phyloP scores from a whole-genome alignment of 1,140 invertebrate species.

The Drosophila grimshawi region DNA sequence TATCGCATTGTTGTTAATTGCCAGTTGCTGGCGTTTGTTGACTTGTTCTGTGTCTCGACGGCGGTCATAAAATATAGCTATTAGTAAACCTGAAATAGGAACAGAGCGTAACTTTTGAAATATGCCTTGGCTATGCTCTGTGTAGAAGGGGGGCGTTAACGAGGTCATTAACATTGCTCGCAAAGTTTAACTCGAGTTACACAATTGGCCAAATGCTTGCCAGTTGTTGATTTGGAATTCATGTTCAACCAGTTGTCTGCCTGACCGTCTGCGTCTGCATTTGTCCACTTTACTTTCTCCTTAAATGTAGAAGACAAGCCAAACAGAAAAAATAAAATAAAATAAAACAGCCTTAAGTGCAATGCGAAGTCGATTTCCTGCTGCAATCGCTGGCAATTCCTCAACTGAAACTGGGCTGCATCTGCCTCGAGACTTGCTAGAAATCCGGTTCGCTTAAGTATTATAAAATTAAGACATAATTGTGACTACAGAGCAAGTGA shows the following conservation, averaged over 20 bases:
- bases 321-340: not conserved
- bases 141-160: constrained; percentile 44
- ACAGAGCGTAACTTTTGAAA: constrained; percentile 14
- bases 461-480: constrained; percentile 74
- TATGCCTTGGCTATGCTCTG: not conserved
- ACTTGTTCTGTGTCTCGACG: constrained; percentile 35
- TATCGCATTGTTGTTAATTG: constrained; percentile 67
- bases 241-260: constrained; percentile 63
- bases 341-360: constrained; percentile 23
- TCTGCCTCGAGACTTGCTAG: constrained; percentile 74
- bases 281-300: constrained; percentile 71
- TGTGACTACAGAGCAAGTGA: constrained; percentile 35
- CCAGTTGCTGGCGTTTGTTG: constrained; percentile 50
- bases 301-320: constrained; percentile 75
- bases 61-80: constrained; percentile 53
- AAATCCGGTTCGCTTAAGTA: constrained; percentile 65
- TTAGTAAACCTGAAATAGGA: constrained; percentile 38
- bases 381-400: constrained; percentile 39
- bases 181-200: constrained; percentile 69
- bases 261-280: constrained; percentile 19
- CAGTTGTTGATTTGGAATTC: constrained; percentile 54
- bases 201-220: constrained; percentile 50
- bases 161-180: constrained; percentile 73
- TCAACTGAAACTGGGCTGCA: constrained; percentile 47
- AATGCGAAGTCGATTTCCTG: constrained; percentile 69